These are phyloP conservation scores for Dichetophora obliterata DNA, from an alignment of 2,888 invertebrate species.

Conservation along the genomic window DNA sequence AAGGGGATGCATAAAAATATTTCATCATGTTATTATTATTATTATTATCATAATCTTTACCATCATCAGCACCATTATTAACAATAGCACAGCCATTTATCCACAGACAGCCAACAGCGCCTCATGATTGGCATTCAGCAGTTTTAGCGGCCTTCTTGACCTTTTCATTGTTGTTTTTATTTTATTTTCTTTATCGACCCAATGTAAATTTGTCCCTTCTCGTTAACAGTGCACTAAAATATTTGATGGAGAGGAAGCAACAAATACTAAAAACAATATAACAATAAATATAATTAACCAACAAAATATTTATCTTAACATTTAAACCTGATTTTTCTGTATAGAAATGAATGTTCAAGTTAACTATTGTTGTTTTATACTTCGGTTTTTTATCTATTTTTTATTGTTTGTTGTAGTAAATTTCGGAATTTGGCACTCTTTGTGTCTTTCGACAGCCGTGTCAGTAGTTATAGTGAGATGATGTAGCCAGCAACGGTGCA, in stretches of 20 bases:
- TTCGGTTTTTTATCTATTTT: neutral
- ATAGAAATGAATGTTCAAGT: too few species aligned
- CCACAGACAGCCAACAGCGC: neutral
- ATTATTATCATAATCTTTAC: neutral
- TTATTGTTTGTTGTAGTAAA: neutral
- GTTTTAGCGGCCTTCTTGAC: slow-evolving; percentile 21
- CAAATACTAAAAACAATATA: slow-evolving; percentile 16
- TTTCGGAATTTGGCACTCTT: neutral
- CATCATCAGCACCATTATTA: neutral
- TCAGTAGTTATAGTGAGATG: neutral
- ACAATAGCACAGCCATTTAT: neutral
- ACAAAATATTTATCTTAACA: slow-evolving; percentile 25
- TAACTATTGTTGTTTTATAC: too few species aligned
- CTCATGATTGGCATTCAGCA: slow-evolving; percentile 28
- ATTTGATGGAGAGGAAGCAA: neutral
- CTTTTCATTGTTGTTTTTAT: slow-evolving; percentile 4
- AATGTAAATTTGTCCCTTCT: neutral
- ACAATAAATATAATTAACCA: slow-evolving; percentile 21
- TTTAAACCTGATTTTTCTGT: neutral
- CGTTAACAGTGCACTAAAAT: neutral
- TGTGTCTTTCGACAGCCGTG: neutral
- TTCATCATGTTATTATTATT: neutral
- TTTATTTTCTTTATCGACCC: too few species aligned
- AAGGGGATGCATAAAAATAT: neutral
- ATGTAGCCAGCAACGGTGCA: neutral